Base-by-base conservation (phyloP, 37 sponge, comb jelly and placozoan species). In the Halichondria panicea region DNA sequence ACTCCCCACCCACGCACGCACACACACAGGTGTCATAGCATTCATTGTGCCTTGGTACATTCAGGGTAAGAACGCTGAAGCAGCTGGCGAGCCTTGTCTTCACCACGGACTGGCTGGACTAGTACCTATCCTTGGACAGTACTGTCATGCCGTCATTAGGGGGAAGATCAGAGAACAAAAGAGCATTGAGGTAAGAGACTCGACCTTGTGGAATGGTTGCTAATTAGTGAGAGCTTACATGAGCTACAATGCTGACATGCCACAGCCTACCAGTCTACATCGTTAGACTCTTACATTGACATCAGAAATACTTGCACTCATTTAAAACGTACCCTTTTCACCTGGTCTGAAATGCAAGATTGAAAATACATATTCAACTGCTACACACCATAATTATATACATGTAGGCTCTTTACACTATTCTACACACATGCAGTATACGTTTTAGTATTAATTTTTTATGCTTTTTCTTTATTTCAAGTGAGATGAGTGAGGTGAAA, bases 161-260 rank as follows among this genome's bases (percentile, higher is more conserved):
- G 86, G 86, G 27, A 85, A 85, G 58, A 72, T 85, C 40, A 63
- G 86, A 39, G 86, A 85, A 31, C 52, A 85, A 46, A 78, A 85
- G 39, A 33, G 41, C 1, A 85, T 85, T 36, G 86, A 85, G 59
- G 84, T 84, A 35, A 37, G n/a, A n/a, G n/a, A n/a, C n/a, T n/a
- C 65, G 3, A 4, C 21, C 11, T 59, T 34, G 19, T 13, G 59
- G 63, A 31, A 58, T 37, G 22, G 9, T 22, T 32, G 34, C 5
- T 2, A 4, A 24, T 40, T 60, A 21, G 62, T 25, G 24, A 38
- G 45, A 43, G 45, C 69, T 28, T 71, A 7, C 3, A 3, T 3
- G 52, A 38, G 27, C 53, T 46, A 18, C 46, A 2, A 43, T n/a
- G n/a, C 36, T 6, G 33, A 19, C 19, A 30, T 5, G 3, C 19